Percentiles rank a stretch among this genome's conserved stretches.
phyloP scores from a whole-genome alignment of 2,888 invertebrate genomes.

The Nasonia oneida region DNA sequence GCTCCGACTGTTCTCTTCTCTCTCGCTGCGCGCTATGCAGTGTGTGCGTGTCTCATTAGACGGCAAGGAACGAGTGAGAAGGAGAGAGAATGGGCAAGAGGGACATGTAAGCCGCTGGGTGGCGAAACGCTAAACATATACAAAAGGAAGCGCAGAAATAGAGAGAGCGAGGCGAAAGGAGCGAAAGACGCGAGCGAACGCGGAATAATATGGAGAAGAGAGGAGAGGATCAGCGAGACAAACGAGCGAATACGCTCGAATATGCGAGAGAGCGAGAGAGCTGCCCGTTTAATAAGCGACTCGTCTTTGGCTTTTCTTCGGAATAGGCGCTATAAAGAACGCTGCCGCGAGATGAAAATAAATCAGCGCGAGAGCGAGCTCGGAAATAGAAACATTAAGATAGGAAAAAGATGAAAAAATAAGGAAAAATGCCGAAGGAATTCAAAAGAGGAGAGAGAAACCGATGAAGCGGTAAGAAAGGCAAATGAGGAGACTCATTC shows the following conservation, averaged over 20 bases:
- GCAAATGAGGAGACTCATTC: constrained; percentile 43
- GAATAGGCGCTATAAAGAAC: background rate
- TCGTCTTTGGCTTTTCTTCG: background rate
- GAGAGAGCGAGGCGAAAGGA: background rate
- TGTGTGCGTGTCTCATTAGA: constrained; percentile 59
- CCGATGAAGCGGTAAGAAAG: constrained; percentile 41
- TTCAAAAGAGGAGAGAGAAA: constrained; percentile 1
- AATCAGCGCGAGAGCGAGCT: background rate
- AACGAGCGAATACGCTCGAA: constrained; percentile 31
- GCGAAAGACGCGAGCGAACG: constrained; percentile 18
- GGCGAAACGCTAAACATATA: constrained; percentile 63
- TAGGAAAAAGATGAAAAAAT: constrained; percentile 36
- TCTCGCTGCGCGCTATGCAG: background rate
- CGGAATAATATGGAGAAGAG: constrained; percentile 64
- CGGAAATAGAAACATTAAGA: constrained; percentile 19
- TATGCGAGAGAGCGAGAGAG: background rate
- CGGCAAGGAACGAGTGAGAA: constrained; percentile 38
- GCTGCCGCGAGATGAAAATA: background rate
- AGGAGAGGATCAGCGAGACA: constrained; percentile 46
- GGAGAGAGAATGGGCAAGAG: constrained; percentile 52
- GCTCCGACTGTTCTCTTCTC: constrained; percentile 35
- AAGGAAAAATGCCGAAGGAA: constrained; percentile 29
- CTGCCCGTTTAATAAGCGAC: background rate
- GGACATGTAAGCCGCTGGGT: constrained; percentile 67
- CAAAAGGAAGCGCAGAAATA: constrained; percentile 54